Evolutionary conservation across 2,113 vertebrate genomes (phyloP), one percentile per base, ranked within the genome.

Genomic region (Aspidoscelis tigris): DNA sequence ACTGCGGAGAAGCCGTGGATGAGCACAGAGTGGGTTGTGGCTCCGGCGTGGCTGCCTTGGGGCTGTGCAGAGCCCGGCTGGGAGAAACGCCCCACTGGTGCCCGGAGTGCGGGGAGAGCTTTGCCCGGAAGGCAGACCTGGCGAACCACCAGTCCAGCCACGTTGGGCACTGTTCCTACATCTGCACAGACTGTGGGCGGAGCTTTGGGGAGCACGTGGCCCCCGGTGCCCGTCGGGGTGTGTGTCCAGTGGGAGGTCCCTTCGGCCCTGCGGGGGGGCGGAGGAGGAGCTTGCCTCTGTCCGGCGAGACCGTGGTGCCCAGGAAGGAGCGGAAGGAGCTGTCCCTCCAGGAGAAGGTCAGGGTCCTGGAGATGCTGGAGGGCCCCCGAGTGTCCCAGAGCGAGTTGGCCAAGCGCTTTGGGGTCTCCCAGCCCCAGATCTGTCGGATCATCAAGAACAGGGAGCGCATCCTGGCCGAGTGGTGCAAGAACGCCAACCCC

Each of bases 81-180:
- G 93, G 90, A 22, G 93, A 93, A 84, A 85, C 90, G 76, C 91
- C 92, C 65, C 92, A 93, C 84, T 93, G 93, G 90, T 94, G 93
- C 90, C 88, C 92, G 9, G 93, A 94, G 84, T 94, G 93, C 16
- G 93, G 93, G 78, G 93, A 93, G 90, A 89, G 89, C 81, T 94
- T 94, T 72, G 90, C 84, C 43, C 91, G 90, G 79, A 93, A 93
- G 80, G 88, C 91, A 21, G 92, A 93, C 88, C 84, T 95, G 65
- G 84, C 92, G 82, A 90, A 92, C 85, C 94, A 94, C 86, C 90
- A 92, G 84, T 87, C 88, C 26, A 91, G 82, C 89, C 0, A 90
- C 84, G 53, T 89, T 86, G 83, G 93, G 88, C 89, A 89, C 2
- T 91, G 78, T 2, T 73, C 93, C 66, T 94, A 93, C 65, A 93